These are phyloP conservation scores for Cliona cf. orientalis DNA, from an alignment of 37 sponge, comb jelly and placozoan species.

Conservation along the genomic window DNA sequence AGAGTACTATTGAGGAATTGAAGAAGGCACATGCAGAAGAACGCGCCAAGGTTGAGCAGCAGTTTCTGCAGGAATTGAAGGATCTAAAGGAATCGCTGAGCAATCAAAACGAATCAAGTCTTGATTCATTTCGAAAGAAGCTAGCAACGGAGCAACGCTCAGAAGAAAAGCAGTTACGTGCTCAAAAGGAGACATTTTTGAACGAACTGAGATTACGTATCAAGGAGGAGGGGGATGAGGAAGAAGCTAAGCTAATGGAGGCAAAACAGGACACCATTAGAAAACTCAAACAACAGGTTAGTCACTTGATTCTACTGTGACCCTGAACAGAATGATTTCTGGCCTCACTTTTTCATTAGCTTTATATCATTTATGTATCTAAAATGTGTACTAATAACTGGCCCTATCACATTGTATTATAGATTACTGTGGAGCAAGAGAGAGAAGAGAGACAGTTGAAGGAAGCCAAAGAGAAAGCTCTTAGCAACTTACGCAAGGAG, in stretches of 20 bases:
- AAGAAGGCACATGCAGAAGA: slow-evolving; percentile 42
- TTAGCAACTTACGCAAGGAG: slow-evolving; percentile 4
- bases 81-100: not conserved
- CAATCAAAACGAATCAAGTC: not conserved
- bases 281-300: slow-evolving; percentile 60
- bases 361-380: too few species aligned
- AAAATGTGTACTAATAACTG: too few species aligned
- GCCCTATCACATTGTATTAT: not conserved
- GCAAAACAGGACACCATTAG: slow-evolving; percentile 53
- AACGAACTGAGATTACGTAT: slow-evolving; percentile 28
- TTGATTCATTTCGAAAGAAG: not conserved
- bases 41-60: slow-evolving; percentile 11
- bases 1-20: not conserved
- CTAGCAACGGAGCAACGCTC: slow-evolving; percentile 15
- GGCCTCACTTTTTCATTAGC: too few species aligned
- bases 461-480: slow-evolving; percentile 6
- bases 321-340: too few species aligned
- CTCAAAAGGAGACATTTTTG: slow-evolving; percentile 1
- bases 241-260: slow-evolving; percentile 70
- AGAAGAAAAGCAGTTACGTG: slow-evolving; percentile 9
- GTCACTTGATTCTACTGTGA: not conserved
- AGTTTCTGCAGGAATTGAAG: slow-evolving; percentile 1
- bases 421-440: slow-evolving; percentile 24
- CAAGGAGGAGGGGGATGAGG: slow-evolving; percentile 64
- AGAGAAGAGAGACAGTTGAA: slow-evolving; percentile 35